phyloP scores from a whole-genome alignment of 2,888 invertebrate genomes.

The Papilio demoleus region DNA sequence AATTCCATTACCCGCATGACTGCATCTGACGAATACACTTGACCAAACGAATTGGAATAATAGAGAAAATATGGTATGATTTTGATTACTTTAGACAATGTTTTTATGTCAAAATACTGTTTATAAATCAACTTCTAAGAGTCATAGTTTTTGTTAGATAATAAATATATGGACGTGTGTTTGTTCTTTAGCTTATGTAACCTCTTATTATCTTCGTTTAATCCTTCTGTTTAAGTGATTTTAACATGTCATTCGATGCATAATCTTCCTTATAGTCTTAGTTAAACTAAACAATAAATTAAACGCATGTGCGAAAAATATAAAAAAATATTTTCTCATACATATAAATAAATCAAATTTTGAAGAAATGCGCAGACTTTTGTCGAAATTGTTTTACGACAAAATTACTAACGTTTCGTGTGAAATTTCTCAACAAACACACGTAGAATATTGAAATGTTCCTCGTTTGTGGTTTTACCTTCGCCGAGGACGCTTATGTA shows the following conservation, averaged over 20 bases:
- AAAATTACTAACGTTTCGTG: conserved; percentile 22
- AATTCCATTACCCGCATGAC: conserved; percentile 28
- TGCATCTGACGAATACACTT: conserved; percentile 8
- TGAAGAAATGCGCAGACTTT: background rate
- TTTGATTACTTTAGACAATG: background rate
- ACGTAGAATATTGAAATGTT: conserved; percentile 23
- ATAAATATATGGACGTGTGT: too few relatives aligned
- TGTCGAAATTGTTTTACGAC: background rate
- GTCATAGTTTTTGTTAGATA: too few relatives aligned
- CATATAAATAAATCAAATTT: background rate
- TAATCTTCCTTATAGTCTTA: too few relatives aligned
- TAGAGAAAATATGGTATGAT: conserved; percentile 3
- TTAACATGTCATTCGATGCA: too few relatives aligned
- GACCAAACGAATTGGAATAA: conserved; percentile 12
- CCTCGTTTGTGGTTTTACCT: conserved; percentile 36
- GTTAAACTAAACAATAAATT: too few relatives aligned
- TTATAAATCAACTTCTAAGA: too few relatives aligned
- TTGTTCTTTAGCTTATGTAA: too few relatives aligned
- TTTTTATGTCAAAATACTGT: too few relatives aligned
- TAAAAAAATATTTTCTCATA: background rate
- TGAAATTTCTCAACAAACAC: conserved; percentile 17
- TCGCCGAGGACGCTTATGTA: conserved; percentile 8
- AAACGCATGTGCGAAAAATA: background rate
- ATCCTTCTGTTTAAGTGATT: too few relatives aligned
- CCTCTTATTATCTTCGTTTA: too few relatives aligned